Conservation (phyloP, 2,888 invertebrate genomes). For the Digitonthophagus gazella region DNA sequence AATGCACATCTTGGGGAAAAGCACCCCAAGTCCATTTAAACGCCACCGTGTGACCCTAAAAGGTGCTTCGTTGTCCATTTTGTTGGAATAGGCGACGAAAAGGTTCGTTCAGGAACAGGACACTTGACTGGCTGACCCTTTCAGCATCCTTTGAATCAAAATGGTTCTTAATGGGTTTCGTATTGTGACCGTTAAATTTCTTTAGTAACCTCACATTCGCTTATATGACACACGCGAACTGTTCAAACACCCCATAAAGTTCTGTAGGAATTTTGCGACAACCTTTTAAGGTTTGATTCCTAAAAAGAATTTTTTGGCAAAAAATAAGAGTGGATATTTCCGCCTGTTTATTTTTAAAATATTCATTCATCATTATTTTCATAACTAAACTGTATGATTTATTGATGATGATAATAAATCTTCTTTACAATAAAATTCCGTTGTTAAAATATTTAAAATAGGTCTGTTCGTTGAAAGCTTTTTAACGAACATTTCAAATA, state of each 20-base stretch:
- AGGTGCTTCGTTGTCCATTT: not conserved
- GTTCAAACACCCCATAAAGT: not conserved
- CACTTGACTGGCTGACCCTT: not conserved
- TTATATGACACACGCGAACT: not conserved
- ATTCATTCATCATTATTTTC: too few relatives aligned
- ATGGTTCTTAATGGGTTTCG: not conserved
- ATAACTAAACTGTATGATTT: too few relatives aligned
- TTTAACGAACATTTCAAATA: too few relatives aligned
- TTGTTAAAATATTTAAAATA: too few relatives aligned
- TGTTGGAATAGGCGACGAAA: not conserved
- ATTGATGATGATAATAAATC: too few relatives aligned
- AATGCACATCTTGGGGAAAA: not conserved
- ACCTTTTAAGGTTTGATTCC: not conserved
- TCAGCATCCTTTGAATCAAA: not conserved
- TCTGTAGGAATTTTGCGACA: not conserved
- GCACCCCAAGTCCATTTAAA: not conserved
- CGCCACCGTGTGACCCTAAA: not conserved
- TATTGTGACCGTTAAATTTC: not conserved
- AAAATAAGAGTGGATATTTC: too few relatives aligned
- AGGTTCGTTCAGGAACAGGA: not conserved
- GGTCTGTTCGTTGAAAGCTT: too few relatives aligned
- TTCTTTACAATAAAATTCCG: too few relatives aligned
- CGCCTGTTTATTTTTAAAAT: too few relatives aligned
- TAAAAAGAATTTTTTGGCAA: too few relatives aligned
- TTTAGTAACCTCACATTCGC: not conserved